Percentiles rank a stretch among this genome's conserved stretches.
Evolutionary conservation across 2,888 invertebrate genomes (phyloP).

Genomic region (Alviniconcha strummeri): DNA sequence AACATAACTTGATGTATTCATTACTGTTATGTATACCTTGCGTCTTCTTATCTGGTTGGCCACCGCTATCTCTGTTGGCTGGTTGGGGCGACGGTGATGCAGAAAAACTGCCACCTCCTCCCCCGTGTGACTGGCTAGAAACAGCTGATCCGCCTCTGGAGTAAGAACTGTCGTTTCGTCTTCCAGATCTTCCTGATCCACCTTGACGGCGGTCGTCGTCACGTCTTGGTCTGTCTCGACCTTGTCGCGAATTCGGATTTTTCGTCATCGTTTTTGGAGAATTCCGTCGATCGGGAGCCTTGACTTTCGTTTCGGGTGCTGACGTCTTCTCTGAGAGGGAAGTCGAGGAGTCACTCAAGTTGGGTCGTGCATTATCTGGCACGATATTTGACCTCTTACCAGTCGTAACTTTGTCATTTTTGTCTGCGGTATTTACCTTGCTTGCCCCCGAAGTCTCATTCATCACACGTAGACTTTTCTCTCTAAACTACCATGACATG

Average conservation of each 20-base stretch:
- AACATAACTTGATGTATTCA: too few species aligned
- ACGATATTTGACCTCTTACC: constrained; percentile 41
- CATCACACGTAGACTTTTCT: constrained; percentile 48
- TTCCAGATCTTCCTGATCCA: constrained; percentile 24
- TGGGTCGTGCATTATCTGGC: constrained; percentile 47
- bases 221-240: constrained; percentile 44
- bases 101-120: constrained; percentile 27
- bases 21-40: constrained; percentile 1
- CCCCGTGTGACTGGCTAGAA: not conserved
- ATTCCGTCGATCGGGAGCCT: constrained; percentile 26
- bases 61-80: constrained; percentile 9
- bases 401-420: constrained; percentile 46
- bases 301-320: constrained; percentile 34
- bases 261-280: constrained; percentile 33
- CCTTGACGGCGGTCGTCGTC: constrained; percentile 48
- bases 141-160: constrained; percentile 30
- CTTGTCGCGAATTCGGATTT: constrained; percentile 25
- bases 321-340: constrained; percentile 23
- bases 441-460: constrained; percentile 59
- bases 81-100: constrained; percentile 26
- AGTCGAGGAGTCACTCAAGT: constrained; percentile 52
- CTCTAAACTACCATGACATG: not conserved
- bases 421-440: constrained; percentile 55
- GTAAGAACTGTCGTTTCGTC: constrained; percentile 23
- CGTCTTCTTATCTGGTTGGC: constrained; percentile 15